Conservation (phyloP, 1,140 invertebrate genomes). For the Halictus rubicundus region DNA sequence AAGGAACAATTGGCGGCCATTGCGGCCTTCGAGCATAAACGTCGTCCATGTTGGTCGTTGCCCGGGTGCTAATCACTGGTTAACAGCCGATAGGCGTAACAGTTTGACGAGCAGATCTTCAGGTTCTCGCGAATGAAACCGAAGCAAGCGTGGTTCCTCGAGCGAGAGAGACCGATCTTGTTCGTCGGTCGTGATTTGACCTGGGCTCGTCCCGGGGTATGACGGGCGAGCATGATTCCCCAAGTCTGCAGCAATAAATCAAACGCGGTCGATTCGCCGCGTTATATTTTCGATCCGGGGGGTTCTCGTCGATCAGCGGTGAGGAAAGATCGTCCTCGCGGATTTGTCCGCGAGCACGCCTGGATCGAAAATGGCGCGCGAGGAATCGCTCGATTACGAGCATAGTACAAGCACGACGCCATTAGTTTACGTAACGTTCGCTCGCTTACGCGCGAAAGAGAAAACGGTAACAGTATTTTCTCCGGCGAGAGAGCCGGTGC, state of each 20-base stretch:
- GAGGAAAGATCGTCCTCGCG: no score
- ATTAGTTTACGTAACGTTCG: slow-evolving; percentile 1
- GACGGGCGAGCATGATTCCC: not conserved
- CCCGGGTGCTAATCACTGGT: no score
- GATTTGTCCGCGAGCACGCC: no score
- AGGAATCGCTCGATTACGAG: not conserved
- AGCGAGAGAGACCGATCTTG: not conserved
- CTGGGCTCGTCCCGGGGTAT: not conserved
- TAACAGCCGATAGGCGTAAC: not conserved
- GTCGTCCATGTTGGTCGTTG: no score
- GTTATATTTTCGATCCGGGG: no score
- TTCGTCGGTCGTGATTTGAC: not conserved
- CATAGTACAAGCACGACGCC: slow-evolving; percentile 22
- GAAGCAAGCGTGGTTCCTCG: not conserved
- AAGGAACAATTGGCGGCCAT: no score
- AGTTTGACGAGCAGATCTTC: not conserved
- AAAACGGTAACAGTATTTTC: slow-evolving; percentile 25
- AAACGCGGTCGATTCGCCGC: slow-evolving; percentile 20
- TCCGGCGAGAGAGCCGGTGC: slow-evolving; percentile 11
- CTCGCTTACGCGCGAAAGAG: not conserved
- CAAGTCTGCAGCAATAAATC: slow-evolving; percentile 36
- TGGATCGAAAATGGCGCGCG: no score
- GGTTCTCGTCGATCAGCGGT: no score
- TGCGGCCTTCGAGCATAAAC: no score
- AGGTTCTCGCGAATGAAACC: not conserved